These are phyloP conservation scores for Melanchra persicariae DNA, from an alignment of 2,888 invertebrate species.

Conservation along the genomic window DNA sequence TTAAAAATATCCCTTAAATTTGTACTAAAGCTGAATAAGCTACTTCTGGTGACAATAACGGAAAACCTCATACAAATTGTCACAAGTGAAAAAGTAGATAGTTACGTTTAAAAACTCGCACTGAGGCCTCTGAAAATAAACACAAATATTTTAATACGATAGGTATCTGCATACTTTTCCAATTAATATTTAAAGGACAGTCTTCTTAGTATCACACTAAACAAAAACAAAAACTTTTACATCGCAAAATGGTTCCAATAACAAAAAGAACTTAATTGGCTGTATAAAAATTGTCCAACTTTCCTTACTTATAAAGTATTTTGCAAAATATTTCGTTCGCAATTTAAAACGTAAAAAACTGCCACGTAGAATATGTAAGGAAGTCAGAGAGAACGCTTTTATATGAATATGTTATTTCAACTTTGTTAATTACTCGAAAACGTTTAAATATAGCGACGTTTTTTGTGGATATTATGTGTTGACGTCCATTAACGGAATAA, in stretches of 20 bases:
- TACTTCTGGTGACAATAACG: too few relatives aligned
- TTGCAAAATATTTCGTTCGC: conserved; percentile 55
- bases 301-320: conserved; percentile 59
- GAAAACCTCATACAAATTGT: too few relatives aligned
- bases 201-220: neutral
- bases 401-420: conserved; percentile 52
- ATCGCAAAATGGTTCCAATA: conserved; percentile 33
- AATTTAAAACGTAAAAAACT: conserved; percentile 55
- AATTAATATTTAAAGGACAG: conserved; percentile 5
- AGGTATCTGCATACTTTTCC: neutral
- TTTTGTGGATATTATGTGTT: conserved; percentile 39
- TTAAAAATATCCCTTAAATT: too few relatives aligned
- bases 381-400: conserved; percentile 48
- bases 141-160: neutral
- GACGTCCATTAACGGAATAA: conserved; percentile 14
- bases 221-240: conserved; percentile 29
- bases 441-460: conserved; percentile 39
- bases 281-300: conserved; percentile 51
- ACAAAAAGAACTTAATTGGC: conserved; percentile 53
- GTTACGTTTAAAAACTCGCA: too few relatives aligned
- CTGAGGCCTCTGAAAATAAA: too few relatives aligned
- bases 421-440: conserved; percentile 53
- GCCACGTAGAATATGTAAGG: conserved; percentile 50
- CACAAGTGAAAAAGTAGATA: too few relatives aligned
- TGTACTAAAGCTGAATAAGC: too few relatives aligned